A percentile compares a stretch with the other conserved stretches of the same genome.
These are phyloP conservation scores for Ennomos fuscantarius DNA, from an alignment of 2,888 invertebrate genomes.

Conservation along the genomic window DNA sequence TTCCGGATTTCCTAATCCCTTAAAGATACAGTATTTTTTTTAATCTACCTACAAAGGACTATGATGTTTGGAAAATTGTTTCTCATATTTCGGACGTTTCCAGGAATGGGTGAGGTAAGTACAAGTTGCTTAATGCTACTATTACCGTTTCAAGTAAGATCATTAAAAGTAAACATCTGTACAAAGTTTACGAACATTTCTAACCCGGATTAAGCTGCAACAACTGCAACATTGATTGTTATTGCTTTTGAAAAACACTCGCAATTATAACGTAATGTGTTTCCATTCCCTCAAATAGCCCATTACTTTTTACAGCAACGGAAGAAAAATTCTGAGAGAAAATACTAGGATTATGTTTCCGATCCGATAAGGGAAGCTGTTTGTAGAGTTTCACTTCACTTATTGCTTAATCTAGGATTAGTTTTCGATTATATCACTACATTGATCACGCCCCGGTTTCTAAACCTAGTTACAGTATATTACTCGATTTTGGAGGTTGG, in stretches of 20 bases:
- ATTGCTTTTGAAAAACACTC: slow-evolving; percentile 59
- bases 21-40: not conserved
- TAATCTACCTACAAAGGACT: not conserved
- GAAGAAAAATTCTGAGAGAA: slow-evolving; percentile 57
- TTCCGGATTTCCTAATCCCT: not conserved
- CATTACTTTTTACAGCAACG: slow-evolving; percentile 65
- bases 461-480: slow-evolving; percentile 6
- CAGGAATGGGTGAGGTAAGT: not conserved
- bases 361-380: slow-evolving; percentile 45
- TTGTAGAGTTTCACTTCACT: slow-evolving; percentile 46
- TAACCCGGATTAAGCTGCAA: slow-evolving; percentile 33
- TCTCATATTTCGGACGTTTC: too few species aligned
- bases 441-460: slow-evolving; percentile 16
- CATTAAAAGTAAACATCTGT: slow-evolving; percentile 6
- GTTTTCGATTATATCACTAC: slow-evolving; percentile 29
- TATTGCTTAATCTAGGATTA: slow-evolving; percentile 49
- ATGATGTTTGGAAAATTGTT: too few species aligned
- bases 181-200: slow-evolving; percentile 20
- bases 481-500: too few species aligned
- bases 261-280: slow-evolving; percentile 66
- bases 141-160: not conserved
- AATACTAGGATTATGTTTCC: slow-evolving; percentile 52
- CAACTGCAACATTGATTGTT: slow-evolving; percentile 46
- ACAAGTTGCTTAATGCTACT: not conserved
- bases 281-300: slow-evolving; percentile 65